These are phyloP conservation scores for Lethenteron camtschaticum DNA, from an alignment of 2,113 vertebrate species.

Conservation along the genomic window DNA sequence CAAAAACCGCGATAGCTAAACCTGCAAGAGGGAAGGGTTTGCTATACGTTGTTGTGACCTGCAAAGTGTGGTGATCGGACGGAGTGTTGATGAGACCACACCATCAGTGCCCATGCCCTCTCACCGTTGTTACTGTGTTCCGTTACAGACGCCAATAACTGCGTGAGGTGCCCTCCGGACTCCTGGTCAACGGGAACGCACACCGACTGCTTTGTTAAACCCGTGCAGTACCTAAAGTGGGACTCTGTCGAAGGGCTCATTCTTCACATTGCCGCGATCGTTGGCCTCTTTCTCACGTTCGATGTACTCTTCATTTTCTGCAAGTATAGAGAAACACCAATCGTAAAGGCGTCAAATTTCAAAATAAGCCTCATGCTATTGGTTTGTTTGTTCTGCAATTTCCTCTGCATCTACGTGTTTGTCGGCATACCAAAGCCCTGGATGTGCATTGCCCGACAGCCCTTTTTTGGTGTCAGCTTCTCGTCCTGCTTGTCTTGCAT, in stretches of 20 bases:
- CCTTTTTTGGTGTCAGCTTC: slow-evolving; percentile 6
- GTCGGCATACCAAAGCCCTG: neutral
- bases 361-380: neutral
- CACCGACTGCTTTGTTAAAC: neutral
- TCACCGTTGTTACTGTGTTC: neutral
- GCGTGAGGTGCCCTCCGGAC: neutral
- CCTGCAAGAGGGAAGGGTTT: no score
- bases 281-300: neutral
- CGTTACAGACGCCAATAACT: slow-evolving; percentile 1
- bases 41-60: no score
- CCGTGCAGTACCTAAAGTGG: neutral
- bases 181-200: neutral
- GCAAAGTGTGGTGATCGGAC: no score
- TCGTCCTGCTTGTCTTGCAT: neutral
- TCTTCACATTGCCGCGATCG: neutral
- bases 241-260: neutral
- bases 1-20: no score
- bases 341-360: neutral
- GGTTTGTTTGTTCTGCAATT: neutral
- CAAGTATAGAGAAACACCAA: slow-evolving; percentile 5
- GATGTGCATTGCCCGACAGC: slow-evolving; percentile 3
- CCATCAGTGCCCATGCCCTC: neutral
- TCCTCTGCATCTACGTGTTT: neutral
- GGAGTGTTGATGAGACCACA: no score
- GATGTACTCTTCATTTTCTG: neutral